These are phyloP conservation scores for Tylochromis polylepis DNA, from an alignment of 2,113 vertebrate genomes.

Conservation along the genomic window DNA sequence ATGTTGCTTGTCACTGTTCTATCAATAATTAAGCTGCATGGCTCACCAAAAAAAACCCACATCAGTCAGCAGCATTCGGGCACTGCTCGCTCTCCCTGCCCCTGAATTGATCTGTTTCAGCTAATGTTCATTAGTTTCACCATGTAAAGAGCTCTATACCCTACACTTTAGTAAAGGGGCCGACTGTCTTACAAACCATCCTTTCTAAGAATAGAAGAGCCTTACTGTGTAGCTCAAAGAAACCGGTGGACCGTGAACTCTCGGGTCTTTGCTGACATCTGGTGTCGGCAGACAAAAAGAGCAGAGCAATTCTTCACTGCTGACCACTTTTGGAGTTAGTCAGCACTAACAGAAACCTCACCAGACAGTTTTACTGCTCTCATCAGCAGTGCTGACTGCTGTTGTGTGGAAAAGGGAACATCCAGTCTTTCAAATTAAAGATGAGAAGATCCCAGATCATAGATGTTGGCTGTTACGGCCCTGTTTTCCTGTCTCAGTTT, in stretches of 20 bases:
- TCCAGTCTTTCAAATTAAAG: not conserved
- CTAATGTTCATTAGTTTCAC: not conserved
- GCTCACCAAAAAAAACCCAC: constrained; percentile 3
- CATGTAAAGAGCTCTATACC: not conserved
- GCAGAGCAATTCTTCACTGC: not conserved
- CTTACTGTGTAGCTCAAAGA: not conserved
- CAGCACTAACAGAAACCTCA: not conserved
- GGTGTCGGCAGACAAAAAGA: constrained; percentile 17
- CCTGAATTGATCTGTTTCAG: not conserved
- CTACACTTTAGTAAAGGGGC: not conserved
- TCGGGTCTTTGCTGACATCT: constrained; percentile 55
- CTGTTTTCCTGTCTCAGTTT: not conserved
- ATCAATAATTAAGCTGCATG: constrained; percentile 43
- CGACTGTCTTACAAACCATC: not conserved
- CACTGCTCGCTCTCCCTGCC: not conserved
- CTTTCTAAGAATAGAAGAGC: constrained; percentile 20
- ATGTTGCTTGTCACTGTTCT: constrained; percentile 9
- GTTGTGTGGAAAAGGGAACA: not conserved
- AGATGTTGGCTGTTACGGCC: not conserved
- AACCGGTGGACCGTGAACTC: not conserved
- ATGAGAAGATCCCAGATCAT: not conserved
- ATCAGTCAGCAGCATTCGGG: not conserved
- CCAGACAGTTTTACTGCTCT: not conserved
- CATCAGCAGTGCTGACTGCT: not conserved
- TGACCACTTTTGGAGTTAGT: constrained; percentile 14